Base-by-base conservation (phyloP, 2,797 vertebrate species). In the Sebastes iracundus region DNA sequence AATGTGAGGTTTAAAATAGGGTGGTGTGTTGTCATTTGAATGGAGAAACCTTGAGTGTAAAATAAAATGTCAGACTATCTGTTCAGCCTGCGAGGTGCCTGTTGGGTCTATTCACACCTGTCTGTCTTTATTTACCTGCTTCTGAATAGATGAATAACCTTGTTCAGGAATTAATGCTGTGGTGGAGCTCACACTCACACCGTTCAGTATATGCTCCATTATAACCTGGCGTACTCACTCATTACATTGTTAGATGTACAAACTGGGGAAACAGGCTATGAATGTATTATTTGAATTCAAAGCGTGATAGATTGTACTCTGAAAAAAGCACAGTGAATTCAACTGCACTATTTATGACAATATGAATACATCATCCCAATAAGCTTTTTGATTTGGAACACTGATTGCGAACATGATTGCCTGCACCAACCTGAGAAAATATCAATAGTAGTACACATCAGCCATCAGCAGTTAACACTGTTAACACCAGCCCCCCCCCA, bases 361-460 rank as follows among this genome's bases (percentile, higher is more conserved):
- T n/a, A 33, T 64, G 7, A 59, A 60, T 60, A 8, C 10, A 60
- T 35, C 5, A 25, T 76, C 28, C 35, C 35, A 81, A 60, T 64
- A 28, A 72, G 35, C 42, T 46, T 68, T 73, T 56, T 13, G 4
- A 66, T 68, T 35, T 79, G 28, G 23, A 69, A 52, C 20, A 61
- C 23, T 61, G 58, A 58, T 65, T 61, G 65, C 63, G 72, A 32
- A 64, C 32, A 62, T 33, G n/a, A 62, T 23, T 11, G 61, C 72
- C 64, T 60, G 79, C 65, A 80, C 81, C 63, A 66, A 66, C 35
- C 42, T 35, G 11, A 68, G 59, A 56, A 86, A 53, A 71, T 69
- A 76, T 32, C 25, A 62, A n/a, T 4, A 30, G 5, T 18, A 23
- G 12, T 46, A 38, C 18, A 35, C 28, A 38, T 33, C 23, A 38